Percentiles rank a stretch among this genome's conserved stretches.
phyloP scores from a whole-genome alignment of 2,797 vertebrate species.

The Petrocephalus schoutedeni region DNA sequence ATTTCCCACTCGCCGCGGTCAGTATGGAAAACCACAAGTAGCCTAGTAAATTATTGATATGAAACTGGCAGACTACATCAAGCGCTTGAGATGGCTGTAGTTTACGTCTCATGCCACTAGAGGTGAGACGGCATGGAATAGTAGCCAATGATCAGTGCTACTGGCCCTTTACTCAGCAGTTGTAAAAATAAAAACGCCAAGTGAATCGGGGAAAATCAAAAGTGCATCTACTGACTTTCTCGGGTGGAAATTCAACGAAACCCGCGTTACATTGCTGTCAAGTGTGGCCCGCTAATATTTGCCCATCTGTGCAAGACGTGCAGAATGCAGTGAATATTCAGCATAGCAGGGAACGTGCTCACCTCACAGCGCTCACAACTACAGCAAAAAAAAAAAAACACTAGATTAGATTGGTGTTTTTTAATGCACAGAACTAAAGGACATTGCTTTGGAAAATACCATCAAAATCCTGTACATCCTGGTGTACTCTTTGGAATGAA shows the following conservation, averaged over 20 bases:
- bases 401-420: neutral
- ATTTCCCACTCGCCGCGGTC: too few species aligned
- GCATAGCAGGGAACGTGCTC: neutral
- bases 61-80: neutral
- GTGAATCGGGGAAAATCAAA: neutral
- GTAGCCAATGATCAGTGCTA: neutral
- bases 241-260: neutral
- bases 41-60: neutral
- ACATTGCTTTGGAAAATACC: neutral
- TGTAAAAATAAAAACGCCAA: neutral
- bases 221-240: neutral
- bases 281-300: neutral
- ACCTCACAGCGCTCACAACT: neutral
- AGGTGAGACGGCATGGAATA: neutral
- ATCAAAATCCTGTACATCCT: neutral
- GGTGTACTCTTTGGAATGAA: neutral
- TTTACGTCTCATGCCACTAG: neutral
- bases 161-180: neutral
- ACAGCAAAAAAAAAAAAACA: too few species aligned
- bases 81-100: neutral
- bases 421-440: neutral
- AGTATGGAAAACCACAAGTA: neutral
- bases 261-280: neutral
- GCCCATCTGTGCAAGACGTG: neutral
- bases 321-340: neutral